Evolutionary conservation across 2,113 vertebrate genomes (phyloP), one percentile per base, ranked within the genome.

Genomic region (Chionodraco myersi): DNA sequence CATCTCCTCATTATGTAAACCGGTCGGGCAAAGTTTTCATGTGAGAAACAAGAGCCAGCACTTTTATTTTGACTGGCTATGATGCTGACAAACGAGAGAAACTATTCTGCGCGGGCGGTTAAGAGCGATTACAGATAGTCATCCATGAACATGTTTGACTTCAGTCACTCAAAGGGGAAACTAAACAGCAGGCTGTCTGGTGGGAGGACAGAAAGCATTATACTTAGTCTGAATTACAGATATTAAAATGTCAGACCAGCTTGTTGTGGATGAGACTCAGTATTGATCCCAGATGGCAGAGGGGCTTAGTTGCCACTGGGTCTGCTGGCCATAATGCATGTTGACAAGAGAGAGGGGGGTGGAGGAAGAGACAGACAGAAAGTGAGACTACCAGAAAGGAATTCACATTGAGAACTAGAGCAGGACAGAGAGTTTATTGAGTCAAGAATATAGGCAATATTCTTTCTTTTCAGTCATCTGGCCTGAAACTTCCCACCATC

Each of bases 211-310:
- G 87, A 93, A 94, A 93, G 86, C 91, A 92, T 91, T 92, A 91
- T 93, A 92, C 92, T 92, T 93, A 94, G 87, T 79, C 90, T 87
- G 93, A 95, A 94, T 95, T 94, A 94, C 94, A 92, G 92, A 94
- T 94, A 94, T 95, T 94, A 94, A 94, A 88, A 93, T 87, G 93
- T 94, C 93, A 93, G 88, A 74, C 83, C 65, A 63, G 86, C 81
- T 82, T 88, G 91, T 92, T 90, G 90, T 84, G 87, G 91, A 93
- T 90, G 91, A 92, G 91, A 92, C 88, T 82, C 77, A 60, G 86
- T 94, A 95, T 95, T 94, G 94, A 94, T 95, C 92, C 94, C 94
- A 95, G 92, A 94, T 94, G 93, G 92, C 88, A 92, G 87, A 84
- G 77, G 72, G 78, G 89, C 86, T 88, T 85, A 92, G 88, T 86